phyloP scores from a whole-genome alignment of 2,888 invertebrate species.

The Ariolimax columbianus region DNA sequence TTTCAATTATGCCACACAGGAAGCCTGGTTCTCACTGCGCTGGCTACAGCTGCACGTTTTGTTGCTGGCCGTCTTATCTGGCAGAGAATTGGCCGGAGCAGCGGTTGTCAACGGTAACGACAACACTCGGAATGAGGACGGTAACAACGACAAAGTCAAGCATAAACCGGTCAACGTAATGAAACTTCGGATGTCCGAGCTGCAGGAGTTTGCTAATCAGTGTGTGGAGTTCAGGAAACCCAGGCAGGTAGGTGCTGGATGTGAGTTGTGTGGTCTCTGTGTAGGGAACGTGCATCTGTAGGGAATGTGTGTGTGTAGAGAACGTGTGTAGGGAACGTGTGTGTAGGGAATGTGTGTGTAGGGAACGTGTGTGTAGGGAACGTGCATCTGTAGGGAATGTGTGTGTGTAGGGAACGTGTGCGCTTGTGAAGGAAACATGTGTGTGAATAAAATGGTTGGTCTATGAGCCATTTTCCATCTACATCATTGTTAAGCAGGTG shows the following conservation, averaged over 20 bases:
- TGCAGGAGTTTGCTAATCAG: conserved; percentile 56
- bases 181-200: conserved; percentile 32
- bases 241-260: conserved; percentile 43
- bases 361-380: no score
- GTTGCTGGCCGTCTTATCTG: conserved; percentile 72
- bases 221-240: conserved; percentile 51
- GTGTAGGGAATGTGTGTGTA: no score
- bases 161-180: conserved; percentile 56
- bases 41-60: conserved; percentile 77
- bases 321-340: no score
- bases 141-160: conserved; percentile 29
- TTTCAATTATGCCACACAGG: conserved; percentile 58
- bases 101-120: conserved; percentile 64
- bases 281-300: no score
- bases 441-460: no score
- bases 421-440: no score
- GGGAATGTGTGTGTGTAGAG: no score
- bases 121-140: conserved; percentile 77
- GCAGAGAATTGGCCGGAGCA: conserved; percentile 59
- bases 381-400: no score
- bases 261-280: no score
- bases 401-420: no score
- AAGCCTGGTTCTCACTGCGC: conserved; percentile 78
- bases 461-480: no score
- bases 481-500: no score